Conservation (phyloP, 2,888 invertebrate genomes). For the Eilema depressum region DNA sequence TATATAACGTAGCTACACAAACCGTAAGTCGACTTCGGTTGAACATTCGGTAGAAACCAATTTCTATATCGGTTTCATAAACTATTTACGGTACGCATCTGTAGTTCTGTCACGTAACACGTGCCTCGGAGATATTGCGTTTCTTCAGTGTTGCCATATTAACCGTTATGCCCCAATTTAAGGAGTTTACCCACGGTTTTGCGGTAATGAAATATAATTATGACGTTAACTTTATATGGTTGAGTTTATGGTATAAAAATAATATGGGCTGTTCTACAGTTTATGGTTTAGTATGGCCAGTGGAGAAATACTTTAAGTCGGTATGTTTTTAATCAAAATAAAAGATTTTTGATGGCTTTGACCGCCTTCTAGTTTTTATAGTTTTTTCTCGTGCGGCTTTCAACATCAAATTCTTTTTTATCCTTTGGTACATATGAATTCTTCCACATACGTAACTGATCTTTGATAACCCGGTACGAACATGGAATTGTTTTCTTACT, state of each 20-base stretch:
- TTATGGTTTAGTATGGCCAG: not conserved
- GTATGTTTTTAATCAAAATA: conserved; percentile 1
- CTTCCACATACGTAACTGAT: too few species aligned
- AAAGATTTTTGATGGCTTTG: not conserved
- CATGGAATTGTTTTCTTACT: too few species aligned
- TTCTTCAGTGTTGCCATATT: conserved; percentile 41
- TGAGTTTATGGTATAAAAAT: conserved; percentile 5
- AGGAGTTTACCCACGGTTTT: conserved; percentile 17
- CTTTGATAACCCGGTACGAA: too few species aligned
- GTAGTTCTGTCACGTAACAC: conserved; percentile 50
- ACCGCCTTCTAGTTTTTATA: not conserved
- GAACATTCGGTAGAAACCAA: conserved; percentile 54
- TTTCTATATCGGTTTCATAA: conserved; percentile 58
- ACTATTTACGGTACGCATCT: conserved; percentile 47
- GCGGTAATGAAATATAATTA: not conserved
- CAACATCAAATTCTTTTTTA: too few species aligned
- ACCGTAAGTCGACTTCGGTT: not conserved
- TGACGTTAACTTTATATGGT: conserved; percentile 2
- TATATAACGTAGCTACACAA: not conserved
- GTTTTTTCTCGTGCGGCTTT: too few species aligned
- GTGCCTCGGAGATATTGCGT: conserved; percentile 47
- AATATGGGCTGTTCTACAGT: not conserved
- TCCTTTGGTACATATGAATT: too few species aligned
- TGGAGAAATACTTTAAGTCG: not conserved
- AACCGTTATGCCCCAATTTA: conserved; percentile 34